Evolutionary conservation across 1,140 invertebrate genomes (phyloP).

Genomic region (Wasmannia auropunctata): DNA sequence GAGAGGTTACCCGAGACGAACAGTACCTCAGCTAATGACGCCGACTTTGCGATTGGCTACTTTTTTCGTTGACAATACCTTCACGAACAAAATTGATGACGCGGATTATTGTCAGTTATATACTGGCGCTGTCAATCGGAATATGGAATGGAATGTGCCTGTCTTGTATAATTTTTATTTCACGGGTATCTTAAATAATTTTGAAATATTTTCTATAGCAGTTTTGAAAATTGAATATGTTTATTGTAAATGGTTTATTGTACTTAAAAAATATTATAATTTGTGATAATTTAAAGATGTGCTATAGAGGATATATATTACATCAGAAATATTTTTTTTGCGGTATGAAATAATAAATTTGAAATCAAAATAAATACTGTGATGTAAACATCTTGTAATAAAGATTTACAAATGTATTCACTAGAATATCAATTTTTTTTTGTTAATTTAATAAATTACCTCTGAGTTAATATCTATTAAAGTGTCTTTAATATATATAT

Average conservation of each 20-base stretch:
- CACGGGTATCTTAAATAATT: not conserved
- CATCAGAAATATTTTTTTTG: not conserved
- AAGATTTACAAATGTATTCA: constrained; percentile 16
- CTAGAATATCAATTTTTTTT: constrained; percentile 5
- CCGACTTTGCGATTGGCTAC: not conserved
- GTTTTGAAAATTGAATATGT: not conserved
- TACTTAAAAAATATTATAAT: not conserved
- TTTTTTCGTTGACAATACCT: not conserved
- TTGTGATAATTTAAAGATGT: not conserved
- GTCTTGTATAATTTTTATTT: not conserved
- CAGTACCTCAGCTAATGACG: not conserved
- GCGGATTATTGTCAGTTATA: not conserved
- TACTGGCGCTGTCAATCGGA: not conserved
- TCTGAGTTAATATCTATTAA: not conserved
- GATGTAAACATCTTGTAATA: constrained; percentile 33
- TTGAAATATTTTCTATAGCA: not conserved
- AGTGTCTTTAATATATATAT: not conserved
- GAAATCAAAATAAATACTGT: not conserved
- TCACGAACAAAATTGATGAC: not conserved
- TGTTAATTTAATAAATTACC: constrained; percentile 11
- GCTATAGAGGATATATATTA: not conserved
- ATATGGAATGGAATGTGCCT: not conserved
- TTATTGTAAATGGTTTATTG: not conserved
- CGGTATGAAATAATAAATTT: not conserved
- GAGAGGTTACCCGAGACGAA: not conserved